Conservation (phyloP, 2,797 vertebrate genomes). For the Oreonectes daqikongensis region DNA sequence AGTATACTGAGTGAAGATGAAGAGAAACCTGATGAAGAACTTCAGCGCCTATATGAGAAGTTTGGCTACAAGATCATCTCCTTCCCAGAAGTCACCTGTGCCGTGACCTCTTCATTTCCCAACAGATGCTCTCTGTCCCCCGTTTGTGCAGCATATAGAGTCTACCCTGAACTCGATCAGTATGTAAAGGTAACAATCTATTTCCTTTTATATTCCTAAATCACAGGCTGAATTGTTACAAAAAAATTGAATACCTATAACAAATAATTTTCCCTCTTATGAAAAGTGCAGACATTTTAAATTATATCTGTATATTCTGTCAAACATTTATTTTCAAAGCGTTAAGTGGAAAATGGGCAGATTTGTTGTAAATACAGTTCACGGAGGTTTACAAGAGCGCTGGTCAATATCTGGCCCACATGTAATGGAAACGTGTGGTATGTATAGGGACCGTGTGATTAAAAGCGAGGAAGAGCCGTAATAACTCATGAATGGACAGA, state of each 20-base stretch:
- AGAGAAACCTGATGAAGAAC: slow-evolving; percentile 80
- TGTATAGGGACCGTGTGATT: not conserved
- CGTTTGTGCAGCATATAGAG: slow-evolving; percentile 83
- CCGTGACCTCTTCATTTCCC: slow-evolving; percentile 89
- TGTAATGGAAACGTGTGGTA: slow-evolving; percentile 23
- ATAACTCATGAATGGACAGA: slow-evolving; percentile 36
- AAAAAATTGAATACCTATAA: not conserved
- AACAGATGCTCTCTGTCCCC: slow-evolving; percentile 86
- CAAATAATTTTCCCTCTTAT: not conserved
- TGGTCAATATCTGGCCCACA: slow-evolving; percentile 20
- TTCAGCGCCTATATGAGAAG: slow-evolving; percentile 86
- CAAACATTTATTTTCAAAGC: not conserved
- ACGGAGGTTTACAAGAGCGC: not conserved
- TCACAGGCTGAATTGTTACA: not conserved
- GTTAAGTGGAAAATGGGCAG: not conserved
- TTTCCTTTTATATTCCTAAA: not conserved
- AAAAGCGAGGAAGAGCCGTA: slow-evolving; percentile 1
- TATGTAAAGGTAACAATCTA: slow-evolving; percentile 86
- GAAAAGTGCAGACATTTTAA: not conserved
- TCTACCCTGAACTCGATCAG: slow-evolving; percentile 83
- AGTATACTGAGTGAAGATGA: slow-evolving; percentile 91
- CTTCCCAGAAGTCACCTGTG: slow-evolving; percentile 90
- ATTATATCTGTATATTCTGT: not conserved
- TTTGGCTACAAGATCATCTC: slow-evolving; percentile 92
- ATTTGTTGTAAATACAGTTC: not conserved